Evolutionary conservation across 2,113 vertebrate species (phyloP).

Genomic region (Nematolebias whitei): DNA sequence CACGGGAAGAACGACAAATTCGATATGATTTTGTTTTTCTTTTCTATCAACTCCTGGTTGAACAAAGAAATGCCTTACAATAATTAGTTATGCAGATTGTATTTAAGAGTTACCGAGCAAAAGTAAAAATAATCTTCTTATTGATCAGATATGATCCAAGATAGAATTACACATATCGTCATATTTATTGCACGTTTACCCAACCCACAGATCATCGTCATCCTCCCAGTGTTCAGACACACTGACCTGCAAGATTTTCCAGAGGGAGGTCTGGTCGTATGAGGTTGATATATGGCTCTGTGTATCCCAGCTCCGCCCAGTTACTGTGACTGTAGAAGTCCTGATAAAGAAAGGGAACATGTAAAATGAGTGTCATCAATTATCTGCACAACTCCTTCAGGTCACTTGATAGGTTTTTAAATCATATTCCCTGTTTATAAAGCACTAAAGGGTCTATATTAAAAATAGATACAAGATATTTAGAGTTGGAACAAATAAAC

Average conservation of each 20-base stretch:
- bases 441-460: background rate
- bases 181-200: too few species aligned
- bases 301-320: slow-evolving; percentile 78
- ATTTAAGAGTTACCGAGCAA: background rate
- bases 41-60: too few species aligned
- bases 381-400: background rate
- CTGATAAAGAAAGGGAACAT: slow-evolving; percentile 42
- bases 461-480: too few species aligned
- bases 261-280: slow-evolving; percentile 66
- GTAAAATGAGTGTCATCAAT: background rate
- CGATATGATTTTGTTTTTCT: too few species aligned
- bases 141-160: background rate
- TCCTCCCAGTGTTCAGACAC: background rate
- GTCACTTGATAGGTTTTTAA: background rate
- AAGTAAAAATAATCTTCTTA: background rate
- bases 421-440: background rate
- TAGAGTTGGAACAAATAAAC: too few species aligned
- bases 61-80: too few species aligned
- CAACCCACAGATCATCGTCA: background rate
- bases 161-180: background rate
- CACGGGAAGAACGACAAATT: background rate
- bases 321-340: slow-evolving; percentile 83
- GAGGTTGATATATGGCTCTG: slow-evolving; percentile 67
- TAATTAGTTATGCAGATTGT: too few species aligned
- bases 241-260: slow-evolving; percentile 76